Base-by-base conservation (phyloP, 2,888 invertebrate species). In the Bombylius discolor region DNA sequence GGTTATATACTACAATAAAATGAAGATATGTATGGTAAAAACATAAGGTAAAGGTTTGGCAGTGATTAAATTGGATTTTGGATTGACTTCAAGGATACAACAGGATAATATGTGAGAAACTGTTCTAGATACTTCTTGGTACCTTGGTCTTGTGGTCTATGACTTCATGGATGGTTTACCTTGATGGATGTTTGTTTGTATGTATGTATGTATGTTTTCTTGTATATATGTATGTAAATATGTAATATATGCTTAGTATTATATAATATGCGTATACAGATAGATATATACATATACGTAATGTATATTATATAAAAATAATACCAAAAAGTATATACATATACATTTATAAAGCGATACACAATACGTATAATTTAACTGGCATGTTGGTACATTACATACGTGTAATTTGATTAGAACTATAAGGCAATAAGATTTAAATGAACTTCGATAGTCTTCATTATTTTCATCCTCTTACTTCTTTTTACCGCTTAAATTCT, bases 111-210 rank as follows among this genome's bases (percentile, higher is more conserved):
- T 36, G 34, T 36, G 8, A 11, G 12, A 5, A 42, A 11, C 1
- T 42, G 12, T 8, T 4, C 11, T 8, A 42, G 11, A 11, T 42
- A 11, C 39, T 42, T 42, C 39, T 42, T 4, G 39, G 55, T 51
- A 44, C 55, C 55, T 51, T 51, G 44, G 44, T 54, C 44, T 54
- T 54, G 53, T 54, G 53, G 53, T 54, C 49, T 51, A 47, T 54
- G 45, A 49, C 53, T 54, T 54, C 53, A 54, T 49, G 53, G 53
- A 44, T 54, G 49, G 53, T 49, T 54, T 45, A 54, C 53, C 49
- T 54, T 54, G 53, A 54, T 54, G 45, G 49, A 54, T 54, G 53
- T 42, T 42, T 11, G 7, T 42, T 4, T 42, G 1, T 42, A 42
- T 11, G 4, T 34, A 34, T 34, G 34, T 34, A 34, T 7, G 7